Evolutionary conservation across 2,888 invertebrate genomes (phyloP), one percentile per base, ranked within the genome.

Genomic region (Cheilosia scutellata): DNA sequence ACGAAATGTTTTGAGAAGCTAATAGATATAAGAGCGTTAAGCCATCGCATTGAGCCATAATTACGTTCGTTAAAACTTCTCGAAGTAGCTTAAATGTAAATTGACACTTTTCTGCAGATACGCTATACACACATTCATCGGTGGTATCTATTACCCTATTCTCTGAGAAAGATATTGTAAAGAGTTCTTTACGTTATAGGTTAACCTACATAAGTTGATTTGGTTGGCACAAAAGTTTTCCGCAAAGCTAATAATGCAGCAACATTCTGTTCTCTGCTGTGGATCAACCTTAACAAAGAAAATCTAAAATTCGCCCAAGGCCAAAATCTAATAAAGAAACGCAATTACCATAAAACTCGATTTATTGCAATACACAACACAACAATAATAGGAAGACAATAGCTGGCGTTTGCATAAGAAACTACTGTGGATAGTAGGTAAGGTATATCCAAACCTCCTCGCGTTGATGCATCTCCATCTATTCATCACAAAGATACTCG

Each of bases 261-360:
- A 60, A 9, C n/a, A 42, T n/a, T 58, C 31, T 51, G 20, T 47
- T 72, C 9, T 58, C 31, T 51, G 20, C 37, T 72, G 51, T 47
- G 60, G 44, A 66, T 66, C 51, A 74, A 58, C 27, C 65, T 58
- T 42, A 60, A 65, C 74, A 80, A 80, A 80, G 58, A 53, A 74
- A 74, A 25, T 65, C n/a, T 47, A 71, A 47, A 31, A 13, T 25
- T 57, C 31, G 65, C 82, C 63, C 42, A 40, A 37, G 51, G 82
- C 63, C 49, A 70, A 82, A 57, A 57, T 76, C 75, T 60, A 74
- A 80, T 74, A 75, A 68, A 68, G 66, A 62, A 44, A 75, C 68
- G 60, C 75, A 76, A 82, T 82, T 75, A 68, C 80, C 76, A 82
- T 76, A 58, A 58, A 76, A 76, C 82, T 75, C 82, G 76, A 82